Conservation (phyloP, 2,888 invertebrate species). For the Spodoptera exigua region DNA sequence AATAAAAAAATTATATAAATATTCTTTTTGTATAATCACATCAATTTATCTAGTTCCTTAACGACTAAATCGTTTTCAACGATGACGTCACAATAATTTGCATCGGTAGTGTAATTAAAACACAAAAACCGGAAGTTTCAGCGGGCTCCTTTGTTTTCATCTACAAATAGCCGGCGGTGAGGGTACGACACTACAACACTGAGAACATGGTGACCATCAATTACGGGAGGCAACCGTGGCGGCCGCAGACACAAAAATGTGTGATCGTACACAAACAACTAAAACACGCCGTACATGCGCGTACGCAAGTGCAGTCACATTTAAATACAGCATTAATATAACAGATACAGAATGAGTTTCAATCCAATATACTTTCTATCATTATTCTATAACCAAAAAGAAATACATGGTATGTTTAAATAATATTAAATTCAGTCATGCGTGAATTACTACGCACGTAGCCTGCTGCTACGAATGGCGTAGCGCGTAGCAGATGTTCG, state of each 20-base stretch:
- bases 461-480: too few species aligned
- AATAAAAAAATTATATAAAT: too few species aligned
- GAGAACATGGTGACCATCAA: conserved; percentile 47
- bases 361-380: too few species aligned
- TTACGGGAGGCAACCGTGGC: conserved; percentile 53
- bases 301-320: conserved; percentile 28
- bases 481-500: too few species aligned
- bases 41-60: neutral
- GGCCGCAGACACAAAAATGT: conserved; percentile 39
- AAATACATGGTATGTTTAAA: too few species aligned
- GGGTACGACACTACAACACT: conserved; percentile 11
- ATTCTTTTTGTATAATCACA: neutral
- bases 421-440: too few species aligned
- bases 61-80: neutral
- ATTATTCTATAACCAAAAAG: too few species aligned
- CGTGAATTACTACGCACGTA: too few species aligned
- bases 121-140: conserved; percentile 28
- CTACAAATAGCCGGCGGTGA: conserved; percentile 32
- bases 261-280: conserved; percentile 53
- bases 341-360: too few species aligned
- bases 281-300: conserved; percentile 33
- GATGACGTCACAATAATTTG: neutral
- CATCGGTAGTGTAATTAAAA: neutral
- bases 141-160: conserved; percentile 30
- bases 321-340: too few species aligned